Evolutionary conservation across 2,888 invertebrate genomes (phyloP).

Genomic region (Lottia gigantea): DNA sequence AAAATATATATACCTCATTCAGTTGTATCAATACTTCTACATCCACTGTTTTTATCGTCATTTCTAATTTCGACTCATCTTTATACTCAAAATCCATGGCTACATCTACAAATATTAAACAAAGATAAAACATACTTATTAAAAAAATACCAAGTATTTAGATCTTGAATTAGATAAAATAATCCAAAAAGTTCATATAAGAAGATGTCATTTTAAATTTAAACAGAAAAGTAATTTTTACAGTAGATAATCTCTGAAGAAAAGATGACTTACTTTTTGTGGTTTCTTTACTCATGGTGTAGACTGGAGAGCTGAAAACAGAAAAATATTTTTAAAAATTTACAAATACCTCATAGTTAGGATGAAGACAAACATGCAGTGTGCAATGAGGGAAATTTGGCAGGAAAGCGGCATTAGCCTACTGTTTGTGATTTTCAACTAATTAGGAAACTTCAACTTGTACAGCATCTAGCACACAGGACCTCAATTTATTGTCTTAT

Average conservation of each 20-base stretch:
- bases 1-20: constrained; percentile 43
- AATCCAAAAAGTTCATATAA: too few species aligned
- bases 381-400: not conserved
- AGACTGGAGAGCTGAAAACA: constrained; percentile 25
- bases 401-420: too few species aligned
- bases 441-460: not conserved
- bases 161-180: too few species aligned
- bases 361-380: not conserved
- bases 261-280: constrained; percentile 14
- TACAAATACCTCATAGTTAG: not conserved
- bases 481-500: not conserved
- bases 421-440: not conserved
- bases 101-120: constrained; percentile 16
- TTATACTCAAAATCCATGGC: constrained; percentile 40
- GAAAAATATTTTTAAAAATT: not conserved
- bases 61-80: constrained; percentile 21
- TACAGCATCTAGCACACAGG: not conserved
- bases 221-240: too few species aligned
- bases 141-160: too few species aligned
- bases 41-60: constrained; percentile 37
- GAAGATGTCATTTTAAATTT: too few species aligned
- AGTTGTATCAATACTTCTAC: constrained; percentile 46
- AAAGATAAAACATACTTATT: too few species aligned
- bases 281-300: constrained; percentile 12
- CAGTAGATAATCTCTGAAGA: too few species aligned